Evolutionary conservation across 1,140 invertebrate species (phyloP), one percentile per base, ranked within the genome.

Genomic region (Yoshiicerus persimilis): DNA sequence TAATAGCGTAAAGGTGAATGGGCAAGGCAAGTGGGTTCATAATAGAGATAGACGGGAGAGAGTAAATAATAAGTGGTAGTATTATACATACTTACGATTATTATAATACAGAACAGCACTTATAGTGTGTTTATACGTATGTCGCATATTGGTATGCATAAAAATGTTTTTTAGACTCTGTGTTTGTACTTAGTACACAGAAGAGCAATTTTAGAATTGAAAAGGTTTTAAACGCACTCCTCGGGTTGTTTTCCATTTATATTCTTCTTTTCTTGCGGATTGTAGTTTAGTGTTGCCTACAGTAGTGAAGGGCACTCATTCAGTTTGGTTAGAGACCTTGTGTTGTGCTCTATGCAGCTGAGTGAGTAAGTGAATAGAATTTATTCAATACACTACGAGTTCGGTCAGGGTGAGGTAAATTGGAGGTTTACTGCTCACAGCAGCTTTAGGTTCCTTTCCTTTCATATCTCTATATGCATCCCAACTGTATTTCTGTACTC

Each of bases 391-490:
- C 75, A 80, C 75, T 80, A 20, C 4, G 32, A 80, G 34, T 36
- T 80, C n/a, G 34, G 75, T 80, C 75, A 36, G 75, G 75, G 32
- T 80, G 75, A 80, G 75, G 75, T 80, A 80, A 80, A 80, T 80
- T 80, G 75, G 75, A 80, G 75, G 75, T 80, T 80, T 80, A 80
- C 75, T 80, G 75, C 75, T 80, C 75, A 80, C 75, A 80, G 75
- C 75, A 80, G 75, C 75, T 70, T 70, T 64, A 39, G 38, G 9
- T 30, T 27, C 4, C 64, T 70, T 70, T 70, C 11, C 64, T 70
- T 13, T 70, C 27, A 25, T 66, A 4, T 4, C 1, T 6, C 64
- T 70, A 4, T 30, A 25, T 70, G 64, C n/a, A n/a, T n/a, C n/a
- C n/a, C n/a, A n/a, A n/a, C n/a, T n/a, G n/a, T n/a, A n/a, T n/a